Base-by-base conservation (phyloP, 2,888 invertebrate species). In the Lasioglossum vierecki region DNA sequence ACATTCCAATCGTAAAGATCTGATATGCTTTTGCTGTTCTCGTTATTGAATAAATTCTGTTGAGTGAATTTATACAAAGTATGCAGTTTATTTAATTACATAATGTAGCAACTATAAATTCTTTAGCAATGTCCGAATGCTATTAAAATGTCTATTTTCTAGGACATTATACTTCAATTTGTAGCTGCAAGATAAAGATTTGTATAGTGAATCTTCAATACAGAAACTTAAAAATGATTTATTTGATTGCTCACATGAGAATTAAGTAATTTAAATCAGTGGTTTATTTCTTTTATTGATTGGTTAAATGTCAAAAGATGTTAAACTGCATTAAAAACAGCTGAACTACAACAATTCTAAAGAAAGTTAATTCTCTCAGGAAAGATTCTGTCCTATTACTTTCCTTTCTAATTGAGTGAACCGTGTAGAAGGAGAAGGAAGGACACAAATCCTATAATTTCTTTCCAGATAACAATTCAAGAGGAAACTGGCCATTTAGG, bases 391-490 rank as follows among this genome's bases (percentile, higher is more conserved):
- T 72, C 26, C 18, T 46, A n/a, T 9, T 72, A 30, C 4, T 26
- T 18, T 49, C 8, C 26, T 46, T 49, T 18, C 13, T 44, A 18
- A 15, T 26, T 44, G 44, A 46, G 72, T 26, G 6, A 30, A 72
- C 72, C 44, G 3, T 2, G 15, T 26, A 44, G 18, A 15, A 46
- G 26, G 3, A 72, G 44, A 71, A 72, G 26, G 26, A 72, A 30
- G 18, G 30, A 4, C 26, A 30, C 44, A 46, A 15, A 30, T 49
- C 71, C 26, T 49, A 46, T 72, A 44, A 72, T 46, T 46, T 35
- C 71, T 46, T 13, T 46, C 71, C 71, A 72, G 71, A 72, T 44
- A 72, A 72, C 44, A 72, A 72, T 72, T 72, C 2, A 46, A 46
- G 46, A 72, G 71, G 30, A 30, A 9, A 30, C 44, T 72, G 4